Evolutionary conservation across 2,797 vertebrate species (phyloP).

Genomic region (Amphiprion clarkii): DNA sequence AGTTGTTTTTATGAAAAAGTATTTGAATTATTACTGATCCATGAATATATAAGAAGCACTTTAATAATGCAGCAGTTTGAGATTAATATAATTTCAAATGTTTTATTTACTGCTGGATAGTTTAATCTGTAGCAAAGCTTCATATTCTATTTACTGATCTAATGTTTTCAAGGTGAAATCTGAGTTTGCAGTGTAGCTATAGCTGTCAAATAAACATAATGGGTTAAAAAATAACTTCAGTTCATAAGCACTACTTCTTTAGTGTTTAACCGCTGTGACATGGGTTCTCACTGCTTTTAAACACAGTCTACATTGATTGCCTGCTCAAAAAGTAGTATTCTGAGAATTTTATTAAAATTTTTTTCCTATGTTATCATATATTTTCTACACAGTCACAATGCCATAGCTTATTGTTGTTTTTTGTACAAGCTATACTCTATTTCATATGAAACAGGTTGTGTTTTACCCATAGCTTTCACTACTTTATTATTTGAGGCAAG

Average conservation of each 20-base stretch:
- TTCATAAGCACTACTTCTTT: background rate
- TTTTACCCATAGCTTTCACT: conserved; percentile 20
- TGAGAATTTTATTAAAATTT: background rate
- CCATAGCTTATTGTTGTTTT: background rate
- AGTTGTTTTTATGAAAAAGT: background rate
- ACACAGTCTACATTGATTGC: background rate
- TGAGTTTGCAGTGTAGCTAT: background rate
- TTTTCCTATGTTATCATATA: background rate
- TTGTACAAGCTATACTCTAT: background rate
- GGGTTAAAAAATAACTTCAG: background rate
- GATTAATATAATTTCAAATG: background rate
- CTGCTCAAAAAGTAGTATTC: background rate
- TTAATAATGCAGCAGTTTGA: background rate
- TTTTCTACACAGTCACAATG: conserved; percentile 6
- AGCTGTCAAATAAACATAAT: background rate
- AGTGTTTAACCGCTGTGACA: background rate
- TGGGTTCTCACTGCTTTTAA: background rate
- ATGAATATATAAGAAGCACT: background rate
- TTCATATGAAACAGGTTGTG: conserved; percentile 6
- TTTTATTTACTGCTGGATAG: background rate
- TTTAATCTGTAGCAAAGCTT: background rate
- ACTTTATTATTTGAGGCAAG: conserved; percentile 33
- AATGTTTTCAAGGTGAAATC: background rate
- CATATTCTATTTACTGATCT: background rate
- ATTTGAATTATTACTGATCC: background rate